A percentile compares a stretch with the other conserved stretches of the same genome.
These are phyloP conservation scores for Physocephala rufipes DNA, from an alignment of 2,888 invertebrate species.

Conservation along the genomic window DNA sequence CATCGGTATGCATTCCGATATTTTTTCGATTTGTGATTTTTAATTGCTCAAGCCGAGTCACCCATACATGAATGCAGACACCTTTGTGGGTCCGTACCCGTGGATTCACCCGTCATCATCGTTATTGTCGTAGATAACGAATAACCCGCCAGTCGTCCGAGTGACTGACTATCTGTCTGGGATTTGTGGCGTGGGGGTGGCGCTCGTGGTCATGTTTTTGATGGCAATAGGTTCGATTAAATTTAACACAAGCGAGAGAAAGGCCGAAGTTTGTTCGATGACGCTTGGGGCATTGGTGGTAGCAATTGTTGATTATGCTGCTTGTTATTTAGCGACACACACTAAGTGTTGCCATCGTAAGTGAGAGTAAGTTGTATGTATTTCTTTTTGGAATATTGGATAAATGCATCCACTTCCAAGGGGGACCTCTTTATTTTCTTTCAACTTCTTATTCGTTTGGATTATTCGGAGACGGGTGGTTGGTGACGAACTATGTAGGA, in stretches of 20 bases:
- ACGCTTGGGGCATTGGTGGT: background rate
- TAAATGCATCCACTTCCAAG: too few relatives aligned
- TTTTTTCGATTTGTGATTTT: constrained; percentile 29
- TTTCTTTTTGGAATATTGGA: too few relatives aligned
- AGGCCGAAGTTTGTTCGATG: too few relatives aligned
- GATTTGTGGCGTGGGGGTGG: background rate
- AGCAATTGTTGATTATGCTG: background rate
- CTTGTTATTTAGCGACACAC: constrained; percentile 21
- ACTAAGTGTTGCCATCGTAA: constrained; percentile 20
- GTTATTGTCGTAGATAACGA: background rate
- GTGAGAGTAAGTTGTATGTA: constrained; percentile 16
- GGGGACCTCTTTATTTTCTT: too few relatives aligned
- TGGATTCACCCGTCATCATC: background rate
- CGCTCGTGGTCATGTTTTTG: background rate
- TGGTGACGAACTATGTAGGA: too few relatives aligned
- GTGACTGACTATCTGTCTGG: too few relatives aligned
- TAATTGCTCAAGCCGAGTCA: constrained; percentile 26
- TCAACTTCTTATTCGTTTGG: too few relatives aligned
- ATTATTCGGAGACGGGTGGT: too few relatives aligned
- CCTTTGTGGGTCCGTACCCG: background rate
- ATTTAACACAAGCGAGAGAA: too few relatives aligned
- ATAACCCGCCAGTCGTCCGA: too few relatives aligned
- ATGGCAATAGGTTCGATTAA: background rate
- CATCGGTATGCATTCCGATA: background rate
- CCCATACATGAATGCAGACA: background rate